Evolutionary conservation across 2,797 vertebrate genomes (phyloP).

Genomic region (Rhadinocentrus ornatus): DNA sequence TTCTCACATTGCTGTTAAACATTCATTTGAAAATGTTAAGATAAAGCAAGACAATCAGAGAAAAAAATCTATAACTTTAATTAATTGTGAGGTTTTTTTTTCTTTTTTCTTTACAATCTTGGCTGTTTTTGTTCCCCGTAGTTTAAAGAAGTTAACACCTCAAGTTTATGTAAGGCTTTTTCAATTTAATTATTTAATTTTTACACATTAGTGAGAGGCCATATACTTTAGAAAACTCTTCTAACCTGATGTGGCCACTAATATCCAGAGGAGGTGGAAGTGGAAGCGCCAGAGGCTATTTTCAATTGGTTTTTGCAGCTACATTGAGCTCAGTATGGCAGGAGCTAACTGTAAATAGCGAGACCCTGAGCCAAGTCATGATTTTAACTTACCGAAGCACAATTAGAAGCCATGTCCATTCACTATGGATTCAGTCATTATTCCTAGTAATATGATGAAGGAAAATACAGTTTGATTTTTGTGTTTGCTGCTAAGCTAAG

Average conservation of each 20-base stretch:
- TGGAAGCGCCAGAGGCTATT: slow-evolving; percentile 5
- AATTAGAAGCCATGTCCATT: not conserved
- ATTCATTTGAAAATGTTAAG: too few species aligned
- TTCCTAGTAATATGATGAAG: not conserved
- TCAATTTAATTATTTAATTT: too few species aligned
- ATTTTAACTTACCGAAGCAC: not conserved
- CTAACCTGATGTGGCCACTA: not conserved
- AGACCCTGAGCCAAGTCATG: slow-evolving; percentile 43
- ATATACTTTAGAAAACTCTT: not conserved
- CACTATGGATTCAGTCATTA: not conserved
- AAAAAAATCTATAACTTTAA: too few species aligned
- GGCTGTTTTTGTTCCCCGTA: too few species aligned
- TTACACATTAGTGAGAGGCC: not conserved
- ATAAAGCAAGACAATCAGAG: too few species aligned
- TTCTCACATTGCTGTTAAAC: too few species aligned
- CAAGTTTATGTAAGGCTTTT: not conserved
- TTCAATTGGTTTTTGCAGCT: slow-evolving; percentile 28
- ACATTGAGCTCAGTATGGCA: not conserved
- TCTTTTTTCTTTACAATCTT: too few species aligned
- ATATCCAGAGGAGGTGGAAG: not conserved
- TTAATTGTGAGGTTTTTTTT: too few species aligned
- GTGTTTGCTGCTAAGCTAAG: too few species aligned
- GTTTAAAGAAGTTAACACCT: not conserved
- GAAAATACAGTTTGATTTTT: too few species aligned
- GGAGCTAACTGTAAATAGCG: slow-evolving; percentile 6